Conservation (phyloP, 2,797 vertebrate species). For the Coregonus suidteri region DNA sequence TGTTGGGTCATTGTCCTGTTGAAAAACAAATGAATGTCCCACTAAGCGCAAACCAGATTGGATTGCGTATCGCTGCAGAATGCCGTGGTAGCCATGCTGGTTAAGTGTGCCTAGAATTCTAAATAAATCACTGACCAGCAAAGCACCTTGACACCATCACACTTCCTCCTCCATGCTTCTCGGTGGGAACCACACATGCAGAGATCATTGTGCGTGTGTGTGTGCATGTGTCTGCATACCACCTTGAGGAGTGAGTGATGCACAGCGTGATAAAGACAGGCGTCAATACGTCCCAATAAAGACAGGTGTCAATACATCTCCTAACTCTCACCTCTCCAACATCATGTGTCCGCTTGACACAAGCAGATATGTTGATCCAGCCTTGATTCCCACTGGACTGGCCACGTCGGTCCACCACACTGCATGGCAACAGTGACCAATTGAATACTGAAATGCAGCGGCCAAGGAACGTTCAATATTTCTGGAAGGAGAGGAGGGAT, state of each 20-base stretch:
- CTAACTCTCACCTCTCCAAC: conserved; percentile 21
- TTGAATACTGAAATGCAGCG: conserved; percentile 32
- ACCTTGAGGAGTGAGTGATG: conserved; percentile 8
- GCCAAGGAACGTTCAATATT: conserved; percentile 8
- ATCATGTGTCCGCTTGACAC: conserved; percentile 34
- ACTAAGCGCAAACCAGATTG: no score
- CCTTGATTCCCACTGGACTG: conserved; percentile 27
- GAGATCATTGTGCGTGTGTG: no score
- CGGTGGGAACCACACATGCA: no score
- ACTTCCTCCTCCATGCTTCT: no score
- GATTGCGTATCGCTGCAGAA: no score
- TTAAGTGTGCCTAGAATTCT: no score
- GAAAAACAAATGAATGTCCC: no score
- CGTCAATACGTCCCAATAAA: conserved; percentile 25
- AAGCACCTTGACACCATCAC: no score
- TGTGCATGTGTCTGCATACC: no score
- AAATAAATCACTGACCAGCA: no score
- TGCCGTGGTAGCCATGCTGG: no score
- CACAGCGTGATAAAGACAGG: conserved; percentile 14
- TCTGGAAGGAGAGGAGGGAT: conserved; percentile 9
- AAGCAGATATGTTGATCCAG: conserved; percentile 53
- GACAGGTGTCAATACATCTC: conserved; percentile 27
- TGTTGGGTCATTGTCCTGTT: no score
- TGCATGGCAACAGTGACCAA: conserved; percentile 36
- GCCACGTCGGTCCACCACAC: conserved; percentile 10